Base-by-base conservation (phyloP, 1,140 invertebrate genomes). In the Bombus pascuorum region DNA sequence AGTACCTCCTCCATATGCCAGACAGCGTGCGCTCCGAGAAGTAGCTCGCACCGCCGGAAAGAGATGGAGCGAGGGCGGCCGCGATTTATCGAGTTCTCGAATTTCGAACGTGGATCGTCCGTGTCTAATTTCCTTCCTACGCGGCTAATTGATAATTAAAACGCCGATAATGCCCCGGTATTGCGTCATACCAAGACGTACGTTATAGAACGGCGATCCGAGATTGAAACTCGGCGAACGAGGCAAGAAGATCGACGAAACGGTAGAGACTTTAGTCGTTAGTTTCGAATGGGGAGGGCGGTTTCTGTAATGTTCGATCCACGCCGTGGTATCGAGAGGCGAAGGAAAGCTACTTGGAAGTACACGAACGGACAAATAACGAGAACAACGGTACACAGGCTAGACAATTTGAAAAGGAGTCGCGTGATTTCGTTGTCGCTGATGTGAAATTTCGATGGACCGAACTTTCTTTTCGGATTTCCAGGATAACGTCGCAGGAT, bases 1-100 rank as follows among this genome's bases (percentile, higher is more conserved):
- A 94, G 93, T 94, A 93, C 90, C 79, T 90, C 90, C 89, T 91
- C 87, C 85, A 92, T 93, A 90, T 92, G 91, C 91, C 90, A 87
- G 88, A 80, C 86, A 86, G 89, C 91, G 83, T 89, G 83, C 90
- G 76, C 80, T 88, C 81, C 85, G 88, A 86, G 65, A 81, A 81
- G 81, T 79, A 88, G 86, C 72, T 83, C 77, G 80, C 81, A 82
- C 66, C 81, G 85, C 34, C 66, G 78, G 89, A 92, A 86, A 86
- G 86, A 81, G 81, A 89, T 81, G 87, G 88, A 91, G 85, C 82
- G 82, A 87, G 82, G 57, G 74, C 76, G 62, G 44, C 47, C 85
- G 78, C 76, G 86, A 90, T 90, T 84, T 90, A 89, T 90, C 88
- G 88, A 89, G 85, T 82, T 81, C 78, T 81, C 73, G 42, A 84